Evolutionary conservation across 2,113 vertebrate species (phyloP), one percentile per base, ranked within the genome.

Genomic region (Acinonyx jubatus): DNA sequence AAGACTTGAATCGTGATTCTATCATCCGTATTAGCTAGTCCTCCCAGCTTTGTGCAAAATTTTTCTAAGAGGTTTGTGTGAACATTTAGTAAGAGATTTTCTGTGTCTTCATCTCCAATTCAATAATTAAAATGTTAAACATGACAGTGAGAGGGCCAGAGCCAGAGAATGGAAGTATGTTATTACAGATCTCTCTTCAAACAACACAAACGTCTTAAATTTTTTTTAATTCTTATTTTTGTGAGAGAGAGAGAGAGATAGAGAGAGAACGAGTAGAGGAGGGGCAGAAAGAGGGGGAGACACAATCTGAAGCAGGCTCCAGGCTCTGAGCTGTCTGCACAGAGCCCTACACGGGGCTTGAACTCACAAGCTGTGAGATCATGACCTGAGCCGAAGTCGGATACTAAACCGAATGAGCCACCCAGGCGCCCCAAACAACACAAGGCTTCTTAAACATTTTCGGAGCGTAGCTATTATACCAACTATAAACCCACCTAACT

Each of bases 81-180:
- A 97, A 91, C 85, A 71, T 71, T 66, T 89, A 41, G 25, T 61
- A 69, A 94, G 69, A 94, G 18, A 25, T 50, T 91, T 96, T 85
- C 33, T 83, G 33, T n/a, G 25, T 93, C 55, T 96, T 94, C 55
- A 8, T 94, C 84, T 91, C n/a, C 15, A 85, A 89, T 25, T 78
- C 61, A 55, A 23, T 85, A 91, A 91, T 79, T 87, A 94, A 91
- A 96, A 88, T 74, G 29, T 78, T 65, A 94, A 78, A 94, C 71
- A 89, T 87, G 52, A 78, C 31, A 88, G 45, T 16, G 38, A 82
- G 16, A 76, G 63, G 31, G 15, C 3, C n/a, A 66, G 25, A 85
- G 36, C 13, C 73, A 92, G 73, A 88, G 33, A 48, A 48, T 81
- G 87, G 69, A 91, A 84, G 65, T 12, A 38, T 9, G 61, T 48